phyloP scores from a whole-genome alignment of 2,113 vertebrate genomes.

The Poeciliopsis turrubarensis region DNA sequence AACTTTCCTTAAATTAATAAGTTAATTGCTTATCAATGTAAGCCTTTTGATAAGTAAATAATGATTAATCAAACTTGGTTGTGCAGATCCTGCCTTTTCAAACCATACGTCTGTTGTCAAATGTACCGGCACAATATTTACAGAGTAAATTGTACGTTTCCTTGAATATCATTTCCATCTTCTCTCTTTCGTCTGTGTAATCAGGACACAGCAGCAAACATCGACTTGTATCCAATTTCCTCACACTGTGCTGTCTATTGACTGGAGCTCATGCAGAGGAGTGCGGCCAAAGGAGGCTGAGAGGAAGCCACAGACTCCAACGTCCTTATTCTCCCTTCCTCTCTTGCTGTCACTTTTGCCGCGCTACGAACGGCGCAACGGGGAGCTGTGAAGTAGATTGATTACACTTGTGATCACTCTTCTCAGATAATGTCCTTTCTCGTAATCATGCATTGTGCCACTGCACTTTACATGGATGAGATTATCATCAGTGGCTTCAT shows the following conservation, averaged over 20 bases:
- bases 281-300: slow-evolving; percentile 41
- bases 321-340: slow-evolving; percentile 46
- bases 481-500: slow-evolving; percentile 72
- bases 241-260: slow-evolving; percentile 59
- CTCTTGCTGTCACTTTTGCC: slow-evolving; percentile 41
- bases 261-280: slow-evolving; percentile 49
- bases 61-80: too few relatives aligned
- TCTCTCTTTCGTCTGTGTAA: slow-evolving; percentile 52
- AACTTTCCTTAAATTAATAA: too few relatives aligned
- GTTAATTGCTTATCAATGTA: too few relatives aligned
- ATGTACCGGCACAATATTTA: slow-evolving; percentile 22
- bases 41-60: too few relatives aligned
- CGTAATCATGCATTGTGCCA: slow-evolving; percentile 72
- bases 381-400: slow-evolving; percentile 71
- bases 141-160: slow-evolving; percentile 24
- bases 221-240: slow-evolving; percentile 61
- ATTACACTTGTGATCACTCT: slow-evolving; percentile 73
- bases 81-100: not conserved
- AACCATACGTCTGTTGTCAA: not conserved
- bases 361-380: slow-evolving; percentile 37
- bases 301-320: slow-evolving; percentile 40
- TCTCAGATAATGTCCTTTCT: slow-evolving; percentile 72
- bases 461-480: slow-evolving; percentile 68
- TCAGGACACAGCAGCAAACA: slow-evolving; percentile 57
- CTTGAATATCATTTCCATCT: slow-evolving; percentile 36